phyloP scores from a whole-genome alignment of 2,888 invertebrate genomes.

The Augochlorella aurata region DNA sequence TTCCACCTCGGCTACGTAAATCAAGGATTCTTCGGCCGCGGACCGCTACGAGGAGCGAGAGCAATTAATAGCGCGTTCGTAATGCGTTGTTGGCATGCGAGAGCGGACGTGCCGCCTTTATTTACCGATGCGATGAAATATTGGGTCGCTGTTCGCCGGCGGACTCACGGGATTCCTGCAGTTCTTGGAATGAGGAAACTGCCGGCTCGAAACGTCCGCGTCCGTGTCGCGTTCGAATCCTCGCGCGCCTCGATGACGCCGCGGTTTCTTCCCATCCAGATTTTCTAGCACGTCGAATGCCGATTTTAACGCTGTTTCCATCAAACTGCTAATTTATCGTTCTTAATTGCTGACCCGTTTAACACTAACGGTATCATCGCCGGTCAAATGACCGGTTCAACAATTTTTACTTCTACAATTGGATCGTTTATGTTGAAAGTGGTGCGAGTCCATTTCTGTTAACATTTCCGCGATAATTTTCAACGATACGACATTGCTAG shows the following conservation, averaged over 20 bases:
- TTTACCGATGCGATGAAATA: slow-evolving; percentile 67
- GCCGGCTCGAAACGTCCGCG: slow-evolving; percentile 25
- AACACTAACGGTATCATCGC: no score
- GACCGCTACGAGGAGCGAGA: slow-evolving; percentile 70
- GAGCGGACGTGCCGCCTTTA: slow-evolving; percentile 67
- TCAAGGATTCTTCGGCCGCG: slow-evolving; percentile 66
- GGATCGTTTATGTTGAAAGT: no score
- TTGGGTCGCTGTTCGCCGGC: slow-evolving; percentile 54
- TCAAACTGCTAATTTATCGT: neutral
- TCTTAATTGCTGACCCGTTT: no score
- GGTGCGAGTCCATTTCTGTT: no score
- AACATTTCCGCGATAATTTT: no score
- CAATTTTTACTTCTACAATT: no score
- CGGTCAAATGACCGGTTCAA: no score
- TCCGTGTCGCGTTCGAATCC: slow-evolving; percentile 41
- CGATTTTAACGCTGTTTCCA: neutral
- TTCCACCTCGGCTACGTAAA: slow-evolving; percentile 41
- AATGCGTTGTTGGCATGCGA: slow-evolving; percentile 77
- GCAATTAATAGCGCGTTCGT: slow-evolving; percentile 78
- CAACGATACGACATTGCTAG: no score
- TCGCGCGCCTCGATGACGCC: slow-evolving; percentile 28
- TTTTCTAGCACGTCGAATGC: slow-evolving; percentile 8
- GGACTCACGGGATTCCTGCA: slow-evolving; percentile 45
- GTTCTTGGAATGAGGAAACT: slow-evolving; percentile 62
- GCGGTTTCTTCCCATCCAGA: slow-evolving; percentile 1